A percentile compares a stretch with the other conserved stretches of the same genome.
Evolutionary conservation across 2,888 invertebrate species (phyloP).

Genomic region (Drosophila cognata): DNA sequence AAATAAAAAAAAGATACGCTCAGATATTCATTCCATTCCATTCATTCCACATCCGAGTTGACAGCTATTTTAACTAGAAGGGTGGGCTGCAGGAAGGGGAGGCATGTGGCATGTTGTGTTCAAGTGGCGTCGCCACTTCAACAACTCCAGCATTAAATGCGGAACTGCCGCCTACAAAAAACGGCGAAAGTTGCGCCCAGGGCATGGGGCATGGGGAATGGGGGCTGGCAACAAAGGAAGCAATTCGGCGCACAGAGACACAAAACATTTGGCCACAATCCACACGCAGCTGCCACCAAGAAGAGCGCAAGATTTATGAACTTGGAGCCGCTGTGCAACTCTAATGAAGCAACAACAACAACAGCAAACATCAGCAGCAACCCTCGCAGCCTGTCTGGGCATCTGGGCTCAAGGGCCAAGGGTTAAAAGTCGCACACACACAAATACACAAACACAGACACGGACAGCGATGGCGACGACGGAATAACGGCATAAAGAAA

Average conservation of each 20-base stretch:
- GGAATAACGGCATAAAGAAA: constrained; percentile 28
- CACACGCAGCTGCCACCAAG: constrained; percentile 26
- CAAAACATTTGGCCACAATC: constrained; percentile 37
- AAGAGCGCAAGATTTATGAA: constrained; percentile 45
- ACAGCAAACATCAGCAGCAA: constrained; percentile 46
- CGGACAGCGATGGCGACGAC: background rate
- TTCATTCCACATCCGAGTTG: constrained; percentile 17
- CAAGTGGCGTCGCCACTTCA: constrained; percentile 57
- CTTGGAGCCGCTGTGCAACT: constrained; percentile 22
- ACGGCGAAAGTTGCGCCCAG: constrained; percentile 29
- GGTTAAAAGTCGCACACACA: constrained; percentile 57
- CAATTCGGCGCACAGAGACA: constrained; percentile 27
- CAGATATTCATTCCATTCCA: constrained; percentile 19
- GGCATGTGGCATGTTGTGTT: constrained; percentile 40
- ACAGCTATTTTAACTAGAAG: constrained; percentile 38
- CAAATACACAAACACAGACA: constrained; percentile 7
- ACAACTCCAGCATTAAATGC: constrained; percentile 43
- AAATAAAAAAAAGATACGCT: constrained; percentile 26
- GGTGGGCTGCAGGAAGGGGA: background rate
- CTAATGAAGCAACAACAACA: constrained; percentile 49
- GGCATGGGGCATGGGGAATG: background rate
- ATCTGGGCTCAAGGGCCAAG: constrained; percentile 42
- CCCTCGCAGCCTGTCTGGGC: constrained; percentile 49
- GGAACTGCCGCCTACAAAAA: constrained; percentile 33
- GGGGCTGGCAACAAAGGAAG: constrained; percentile 23